Conservation (phyloP, 2,888 invertebrate species). For the Heterodera filipjevi region DNA sequence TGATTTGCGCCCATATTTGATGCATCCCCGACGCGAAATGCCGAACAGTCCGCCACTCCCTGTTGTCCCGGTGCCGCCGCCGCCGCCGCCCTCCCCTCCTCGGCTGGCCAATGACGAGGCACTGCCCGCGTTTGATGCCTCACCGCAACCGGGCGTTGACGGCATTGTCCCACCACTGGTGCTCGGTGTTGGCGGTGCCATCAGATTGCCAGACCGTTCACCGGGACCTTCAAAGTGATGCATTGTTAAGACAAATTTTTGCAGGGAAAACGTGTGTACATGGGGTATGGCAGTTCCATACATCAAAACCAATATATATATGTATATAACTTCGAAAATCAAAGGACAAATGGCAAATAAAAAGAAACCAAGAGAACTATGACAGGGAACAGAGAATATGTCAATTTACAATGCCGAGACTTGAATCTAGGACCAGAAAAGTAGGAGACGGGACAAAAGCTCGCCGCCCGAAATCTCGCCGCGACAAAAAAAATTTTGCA, state of each 20-base stretch:
- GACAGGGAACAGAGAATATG: no score
- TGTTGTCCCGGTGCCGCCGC: not conserved
- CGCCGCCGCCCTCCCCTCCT: not conserved
- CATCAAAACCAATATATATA: no score
- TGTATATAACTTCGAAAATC: no score
- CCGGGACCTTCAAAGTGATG: constrained; percentile 37
- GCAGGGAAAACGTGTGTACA: not conserved
- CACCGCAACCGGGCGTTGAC: constrained; percentile 24
- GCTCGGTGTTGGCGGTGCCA: constrained; percentile 26
- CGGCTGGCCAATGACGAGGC: constrained; percentile 29
- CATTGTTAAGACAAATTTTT: not conserved
- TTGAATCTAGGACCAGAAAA: no score
- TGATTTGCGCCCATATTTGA: constrained; percentile 38
- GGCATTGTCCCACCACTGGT: constrained; percentile 22
- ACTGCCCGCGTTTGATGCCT: constrained; percentile 31
- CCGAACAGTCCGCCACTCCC: constrained; percentile 8
- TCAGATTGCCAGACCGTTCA: constrained; percentile 28
- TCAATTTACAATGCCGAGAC: no score
- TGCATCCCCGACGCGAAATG: constrained; percentile 34
- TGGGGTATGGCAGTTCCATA: no score
- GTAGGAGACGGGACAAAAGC: no score
- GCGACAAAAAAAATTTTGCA: no score
- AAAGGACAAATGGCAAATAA: no score
- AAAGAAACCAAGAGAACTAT: no score
- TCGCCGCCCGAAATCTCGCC: no score